Evolutionary conservation across 2,113 vertebrate species (phyloP), one percentile per base, ranked within the genome.

Genomic region (Mastomys natalensis): DNA sequence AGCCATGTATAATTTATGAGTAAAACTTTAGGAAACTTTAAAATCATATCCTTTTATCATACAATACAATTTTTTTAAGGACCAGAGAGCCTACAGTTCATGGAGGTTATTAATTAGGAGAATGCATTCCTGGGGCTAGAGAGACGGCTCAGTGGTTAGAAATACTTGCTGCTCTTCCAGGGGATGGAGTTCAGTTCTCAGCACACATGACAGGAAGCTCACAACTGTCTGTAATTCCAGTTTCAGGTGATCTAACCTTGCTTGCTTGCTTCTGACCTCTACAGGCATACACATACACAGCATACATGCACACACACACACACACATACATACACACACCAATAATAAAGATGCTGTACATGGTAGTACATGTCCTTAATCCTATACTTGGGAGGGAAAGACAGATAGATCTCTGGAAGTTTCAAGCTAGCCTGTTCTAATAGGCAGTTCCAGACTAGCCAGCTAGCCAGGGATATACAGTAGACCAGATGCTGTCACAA

Each of bases 21-120:
- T 76, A 81, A 93, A 62, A 86, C 7, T 82, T 77, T 19, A 66
- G 53, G 37, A 70, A 77, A 96, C 51, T 93, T 74, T 31, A 77
- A 37, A 96, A 60, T 22, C 62, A 80, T 5, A 70, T 95, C 89
- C 68, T 78, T 95, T 45, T n/a, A 3, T 81, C 64, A 81, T 40
- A 53, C 51, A 91, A 91, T 45, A 90, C 92, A 84, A 81, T 16
- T 1, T 16, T 81, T 90, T 37, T 40, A 31, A 93, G 91, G 62
- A 88, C 62, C 88, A 34, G 21, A 29, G 17, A 13, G 31, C 2
- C 40, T 74, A 24, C 31, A 78, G 60, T 73, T 95, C 31, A 95
- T 4, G 87, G 53, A 90, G 85, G 80, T 66, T 24, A 40, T 68
- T 78, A 64, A 53, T 26, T 37, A 85, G 51, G 73, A 76, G 22